These are phyloP conservation scores for Mustelus asterias DNA, from an alignment of 2,113 vertebrate species.

Conservation along the genomic window DNA sequence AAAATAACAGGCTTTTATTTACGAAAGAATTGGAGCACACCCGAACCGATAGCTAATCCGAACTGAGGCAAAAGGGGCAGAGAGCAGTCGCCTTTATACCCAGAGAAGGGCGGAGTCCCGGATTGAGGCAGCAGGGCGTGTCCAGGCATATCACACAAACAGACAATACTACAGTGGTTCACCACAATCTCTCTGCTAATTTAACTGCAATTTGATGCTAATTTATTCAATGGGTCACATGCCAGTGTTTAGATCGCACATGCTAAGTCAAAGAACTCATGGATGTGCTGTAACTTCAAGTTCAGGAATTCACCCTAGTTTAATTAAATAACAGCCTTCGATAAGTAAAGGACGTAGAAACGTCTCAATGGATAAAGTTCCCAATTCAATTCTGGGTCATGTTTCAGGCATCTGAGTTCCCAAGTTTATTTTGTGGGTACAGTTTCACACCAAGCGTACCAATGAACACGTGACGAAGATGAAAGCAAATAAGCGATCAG, in stretches of 20 bases:
- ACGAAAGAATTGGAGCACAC: too few relatives aligned
- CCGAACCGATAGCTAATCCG: too few relatives aligned
- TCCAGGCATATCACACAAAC: too few relatives aligned
- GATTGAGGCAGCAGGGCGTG: too few relatives aligned
- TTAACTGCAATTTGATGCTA: not conserved
- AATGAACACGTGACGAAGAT: not conserved
- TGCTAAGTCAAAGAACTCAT: not conserved
- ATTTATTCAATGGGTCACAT: not conserved
- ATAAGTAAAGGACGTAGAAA: not conserved
- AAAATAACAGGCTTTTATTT: too few relatives aligned
- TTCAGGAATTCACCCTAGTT: not conserved
- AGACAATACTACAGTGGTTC: too few relatives aligned
- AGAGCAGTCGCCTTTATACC: too few relatives aligned
- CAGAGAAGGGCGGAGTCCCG: too few relatives aligned
- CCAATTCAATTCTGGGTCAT: not conserved
- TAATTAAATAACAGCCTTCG: not conserved
- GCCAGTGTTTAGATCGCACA: not conserved
- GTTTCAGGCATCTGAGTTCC: not conserved
- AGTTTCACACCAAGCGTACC: not conserved
- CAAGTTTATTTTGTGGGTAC: not conserved
- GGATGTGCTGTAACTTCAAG: not conserved
- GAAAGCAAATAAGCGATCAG: not conserved
- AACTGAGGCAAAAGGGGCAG: too few relatives aligned
- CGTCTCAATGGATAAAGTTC: not conserved
- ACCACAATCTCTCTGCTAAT: not conserved